Base-by-base conservation (phyloP, 2,888 invertebrate species). In the Drosophila antonietae region DNA sequence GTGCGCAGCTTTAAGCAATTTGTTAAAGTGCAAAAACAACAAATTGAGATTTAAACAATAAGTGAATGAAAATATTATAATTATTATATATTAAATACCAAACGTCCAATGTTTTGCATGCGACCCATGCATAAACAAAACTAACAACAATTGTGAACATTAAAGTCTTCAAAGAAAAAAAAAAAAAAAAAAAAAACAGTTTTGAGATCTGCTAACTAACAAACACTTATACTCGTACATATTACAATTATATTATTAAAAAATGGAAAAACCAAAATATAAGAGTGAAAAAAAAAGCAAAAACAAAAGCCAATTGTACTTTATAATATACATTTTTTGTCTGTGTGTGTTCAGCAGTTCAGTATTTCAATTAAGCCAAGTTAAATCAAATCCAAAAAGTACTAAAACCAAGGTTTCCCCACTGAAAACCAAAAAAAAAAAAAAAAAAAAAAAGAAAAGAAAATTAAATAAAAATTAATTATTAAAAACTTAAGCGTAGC, bases 291-390 rank as follows among this genome's bases (percentile, higher is more conserved):
- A 35, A 31, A 61, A 43, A 6, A 12, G 10, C 33, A 33, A 51
- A 69, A 14, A 60, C 5, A 62, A 60, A 61, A 55, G 39, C 35
- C 37, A 53, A 55, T 53, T 70, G 68, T 68, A 68, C 52, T 70
- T 78, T 73, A 78, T 68, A 69, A 69, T 43, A 78, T 78, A 66
- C 69, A 53, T 53, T 66, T 70, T 62, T 69, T 61, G 77, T 85
- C 84, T 81, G 81, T 76, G 68, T 78, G 76, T 80, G 84, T 84
- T 84, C 82, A 84, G 78, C 81, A 72, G 79, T 83, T 79, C 82
- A 89, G 88, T 89, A 89, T 89, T 89, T 84, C 77, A 84, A 89
- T 78, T 89, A 89, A 85, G 84, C 88, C 89, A 88, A 89, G 73
- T 76, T 67, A 78, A 78, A 62, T 51, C 44, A 69, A 72, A 55